Evolutionary conservation across 2,113 vertebrate genomes (phyloP), one percentile per base, ranked within the genome.

Genomic region (Datnioides undecimradiatus): DNA sequence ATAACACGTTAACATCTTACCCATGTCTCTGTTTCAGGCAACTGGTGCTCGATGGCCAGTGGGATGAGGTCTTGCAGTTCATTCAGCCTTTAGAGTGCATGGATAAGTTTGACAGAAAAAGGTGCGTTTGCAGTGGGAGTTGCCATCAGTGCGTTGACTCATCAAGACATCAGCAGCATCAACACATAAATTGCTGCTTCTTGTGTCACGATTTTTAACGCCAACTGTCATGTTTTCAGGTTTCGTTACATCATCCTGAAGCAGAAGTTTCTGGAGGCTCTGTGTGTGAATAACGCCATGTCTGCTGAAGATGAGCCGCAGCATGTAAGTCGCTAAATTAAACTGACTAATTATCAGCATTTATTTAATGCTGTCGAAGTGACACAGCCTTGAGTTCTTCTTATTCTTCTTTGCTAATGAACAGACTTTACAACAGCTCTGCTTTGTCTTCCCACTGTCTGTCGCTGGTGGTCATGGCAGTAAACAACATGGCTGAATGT

Each of bases 51-150:
- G 98, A 99, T 83, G 98, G 98, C 45, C 98, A 99, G 33, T 99
- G 98, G 98, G 98, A 99, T 88, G 98, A 99, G 70, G 97, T 99
- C 88, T 95, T 99, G 90, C 98, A 99, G 34, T 99, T 99, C 89
- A 99, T 99, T 90, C 98, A 99, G 77, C 98, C 98, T 79, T 93
- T 99, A 72, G 98, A 99, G 90, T 96, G 96, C 87, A 97, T 99
- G 97, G 98, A 99, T 79, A 99, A 98, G 92, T 99, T 99, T 93
- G 97, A 99, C 94, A 95, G 94, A 88, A 99, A 98, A 95, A 97
- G 96, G 98, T 99, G 46, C 33, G 55, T 46, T 74, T 3, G 27
- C 2, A 4, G 51, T 46, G 4, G 1, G 5, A 51, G 33, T 27
- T 19, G 4, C 41, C 29, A 13, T 60, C 52, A 6, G 11, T 17